A percentile compares a stretch with the other conserved stretches of the same genome.
phyloP scores from a whole-genome alignment of 2,888 invertebrate species.

The Nysson spinosus region DNA sequence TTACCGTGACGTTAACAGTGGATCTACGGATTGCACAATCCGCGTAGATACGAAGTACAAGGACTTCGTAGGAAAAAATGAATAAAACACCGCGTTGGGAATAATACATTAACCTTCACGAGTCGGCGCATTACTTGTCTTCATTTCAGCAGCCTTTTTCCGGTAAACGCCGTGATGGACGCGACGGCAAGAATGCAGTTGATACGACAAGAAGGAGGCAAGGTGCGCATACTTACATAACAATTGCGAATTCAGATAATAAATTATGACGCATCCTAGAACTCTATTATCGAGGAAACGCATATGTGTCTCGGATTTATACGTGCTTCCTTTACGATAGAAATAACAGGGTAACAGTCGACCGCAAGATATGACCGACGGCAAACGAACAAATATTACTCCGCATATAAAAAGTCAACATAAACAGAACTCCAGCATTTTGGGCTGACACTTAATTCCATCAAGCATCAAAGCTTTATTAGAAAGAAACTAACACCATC shows the following conservation, averaged over 20 bases:
- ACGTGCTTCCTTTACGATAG: neutral
- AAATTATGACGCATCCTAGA: conserved; percentile 25
- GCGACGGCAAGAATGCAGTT: conserved; percentile 52
- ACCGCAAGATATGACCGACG: too few species aligned
- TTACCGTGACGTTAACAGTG: too few species aligned
- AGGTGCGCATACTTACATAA: conserved; percentile 47
- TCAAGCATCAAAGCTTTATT: too few species aligned
- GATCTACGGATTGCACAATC: too few species aligned
- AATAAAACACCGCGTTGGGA: conserved; percentile 4
- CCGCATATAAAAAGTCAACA: too few species aligned
- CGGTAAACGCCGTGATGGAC: conserved; percentile 30
- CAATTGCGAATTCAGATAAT: conserved; percentile 39
- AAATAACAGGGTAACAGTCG: too few species aligned
- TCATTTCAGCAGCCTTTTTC: conserved; percentile 40
- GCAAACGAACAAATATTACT: too few species aligned
- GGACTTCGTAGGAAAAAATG: conserved; percentile 12
- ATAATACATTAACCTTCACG: conserved; percentile 51
- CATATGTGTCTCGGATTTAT: neutral
- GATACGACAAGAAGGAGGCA: conserved; percentile 29
- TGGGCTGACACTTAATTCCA: too few species aligned
- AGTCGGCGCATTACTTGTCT: conserved; percentile 28
- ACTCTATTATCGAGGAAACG: conserved; percentile 3
- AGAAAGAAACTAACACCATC: too few species aligned
- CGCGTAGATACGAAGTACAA: neutral
- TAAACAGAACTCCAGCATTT: too few species aligned